These are phyloP conservation scores for Neostethus bicornis DNA, from an alignment of 2,797 vertebrate genomes.

Conservation along the genomic window DNA sequence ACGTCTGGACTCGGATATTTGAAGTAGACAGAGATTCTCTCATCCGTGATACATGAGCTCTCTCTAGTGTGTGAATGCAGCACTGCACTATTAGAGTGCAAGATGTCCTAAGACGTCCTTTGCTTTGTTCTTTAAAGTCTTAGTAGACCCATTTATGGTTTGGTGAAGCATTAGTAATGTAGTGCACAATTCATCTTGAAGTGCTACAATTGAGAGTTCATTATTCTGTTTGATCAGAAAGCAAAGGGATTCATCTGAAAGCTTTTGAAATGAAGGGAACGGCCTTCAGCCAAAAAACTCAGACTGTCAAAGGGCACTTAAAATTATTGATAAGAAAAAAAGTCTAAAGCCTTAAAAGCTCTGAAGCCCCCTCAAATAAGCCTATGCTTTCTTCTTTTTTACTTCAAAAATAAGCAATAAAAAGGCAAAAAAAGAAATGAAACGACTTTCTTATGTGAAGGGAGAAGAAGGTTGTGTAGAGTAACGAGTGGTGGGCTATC, in stretches of 20 bases:
- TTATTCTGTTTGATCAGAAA: neutral
- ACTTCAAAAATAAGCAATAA: neutral
- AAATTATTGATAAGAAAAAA: conserved; percentile 4
- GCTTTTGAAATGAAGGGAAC: neutral
- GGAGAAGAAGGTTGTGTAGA: neutral
- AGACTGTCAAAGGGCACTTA: conserved; percentile 9
- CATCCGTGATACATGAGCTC: conserved; percentile 23
- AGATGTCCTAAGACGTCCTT: neutral
- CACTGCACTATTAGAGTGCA: neutral
- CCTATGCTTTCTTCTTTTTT: neutral
- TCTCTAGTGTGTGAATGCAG: conserved; percentile 42
- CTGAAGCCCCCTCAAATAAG: neutral
- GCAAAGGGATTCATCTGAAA: neutral
- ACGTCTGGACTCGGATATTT: conserved; percentile 5
- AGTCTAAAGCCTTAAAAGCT: neutral
- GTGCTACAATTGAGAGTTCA: neutral
- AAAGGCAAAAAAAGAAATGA: neutral
- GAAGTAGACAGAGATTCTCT: neutral
- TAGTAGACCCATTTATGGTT: neutral
- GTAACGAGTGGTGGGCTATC: no score
- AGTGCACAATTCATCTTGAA: neutral
- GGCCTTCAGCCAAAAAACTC: neutral
- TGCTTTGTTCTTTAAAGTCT: neutral
- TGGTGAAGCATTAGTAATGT: neutral
- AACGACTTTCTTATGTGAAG: neutral